Conservation (phyloP, 2,797 vertebrate genomes). For the Rachycentron canadum region DNA sequence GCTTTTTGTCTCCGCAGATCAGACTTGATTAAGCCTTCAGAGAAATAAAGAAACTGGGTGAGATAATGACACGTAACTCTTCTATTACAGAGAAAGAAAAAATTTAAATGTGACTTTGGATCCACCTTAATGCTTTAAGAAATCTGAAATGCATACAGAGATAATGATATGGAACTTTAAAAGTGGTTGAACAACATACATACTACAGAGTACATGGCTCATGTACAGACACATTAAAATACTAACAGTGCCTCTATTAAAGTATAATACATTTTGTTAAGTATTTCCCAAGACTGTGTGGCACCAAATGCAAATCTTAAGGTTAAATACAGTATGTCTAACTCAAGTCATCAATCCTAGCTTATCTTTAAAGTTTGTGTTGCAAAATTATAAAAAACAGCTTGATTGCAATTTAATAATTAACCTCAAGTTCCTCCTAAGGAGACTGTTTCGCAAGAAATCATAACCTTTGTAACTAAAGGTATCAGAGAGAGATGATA, state of each 20-base stretch:
- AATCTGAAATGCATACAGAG: background rate
- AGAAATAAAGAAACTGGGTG: conserved; percentile 29
- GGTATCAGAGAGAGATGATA: background rate
- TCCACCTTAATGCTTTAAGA: background rate
- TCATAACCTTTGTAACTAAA: conserved; percentile 8
- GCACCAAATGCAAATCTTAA: conserved; percentile 11
- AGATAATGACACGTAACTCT: background rate
- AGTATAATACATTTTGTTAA: background rate
- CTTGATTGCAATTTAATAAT: conserved; percentile 22
- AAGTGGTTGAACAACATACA: background rate
- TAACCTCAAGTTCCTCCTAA: conserved; percentile 2
- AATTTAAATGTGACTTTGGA: background rate
- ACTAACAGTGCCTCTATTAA: background rate
- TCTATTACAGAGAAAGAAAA: background rate
- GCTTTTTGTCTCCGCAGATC: conserved; percentile 94
- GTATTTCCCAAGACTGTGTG: conserved; percentile 9
- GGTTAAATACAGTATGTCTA: background rate
- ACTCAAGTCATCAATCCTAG: background rate
- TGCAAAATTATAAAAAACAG: background rate
- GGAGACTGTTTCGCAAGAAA: conserved; percentile 11
- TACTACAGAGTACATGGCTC: conserved; percentile 51
- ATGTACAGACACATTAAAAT: background rate
- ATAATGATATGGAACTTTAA: background rate
- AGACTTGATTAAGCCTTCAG: conserved; percentile 91
- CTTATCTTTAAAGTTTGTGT: conserved; percentile 5